Conservation (phyloP, 2,113 vertebrate genomes). For the Ariopsis seemanni region DNA sequence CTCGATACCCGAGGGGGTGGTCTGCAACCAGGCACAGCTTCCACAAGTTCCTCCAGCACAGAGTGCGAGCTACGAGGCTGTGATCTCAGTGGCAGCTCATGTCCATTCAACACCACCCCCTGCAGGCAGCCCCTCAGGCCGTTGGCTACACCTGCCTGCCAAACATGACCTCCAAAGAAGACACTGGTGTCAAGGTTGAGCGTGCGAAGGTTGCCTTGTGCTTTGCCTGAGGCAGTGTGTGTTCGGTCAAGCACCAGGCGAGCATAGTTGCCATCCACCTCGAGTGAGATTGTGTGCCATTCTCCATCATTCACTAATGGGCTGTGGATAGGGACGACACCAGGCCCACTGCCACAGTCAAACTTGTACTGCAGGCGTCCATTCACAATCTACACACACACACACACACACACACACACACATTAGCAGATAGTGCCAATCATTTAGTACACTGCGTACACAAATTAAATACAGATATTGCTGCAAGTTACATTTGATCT, state of each 20-base stretch:
- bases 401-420: not conserved
- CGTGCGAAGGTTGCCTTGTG: conserved; percentile 90
- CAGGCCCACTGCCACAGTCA: conserved; percentile 94
- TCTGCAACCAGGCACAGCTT: conserved; percentile 84
- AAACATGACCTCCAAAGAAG: conserved; percentile 89
- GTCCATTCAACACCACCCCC: conserved; percentile 85
- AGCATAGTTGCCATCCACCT: conserved; percentile 93
- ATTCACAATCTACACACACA: conserved; percentile 82
- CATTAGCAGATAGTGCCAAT: not conserved
- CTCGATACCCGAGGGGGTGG: conserved; percentile 74
- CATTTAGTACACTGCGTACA: not conserved
- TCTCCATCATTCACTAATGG: conserved; percentile 91
- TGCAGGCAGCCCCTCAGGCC: conserved; percentile 94
- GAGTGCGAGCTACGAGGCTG: conserved; percentile 75
- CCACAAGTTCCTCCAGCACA: conserved; percentile 87
- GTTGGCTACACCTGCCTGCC: conserved; percentile 74
- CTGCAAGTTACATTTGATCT: not conserved
- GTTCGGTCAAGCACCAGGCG: conserved; percentile 89
- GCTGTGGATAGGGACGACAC: conserved; percentile 92
- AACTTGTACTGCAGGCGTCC: conserved; percentile 95
- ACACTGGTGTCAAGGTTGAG: conserved; percentile 90
- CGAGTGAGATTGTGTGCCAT: conserved; percentile 89
- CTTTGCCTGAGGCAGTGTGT: conserved; percentile 89
- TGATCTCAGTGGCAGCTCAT: conserved; percentile 86
- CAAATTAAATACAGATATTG: not conserved